A percentile compares a stretch with the other conserved stretches of the same genome.
Evolutionary conservation across 1,140 invertebrate genomes (phyloP).

Genomic region (Drosophila arizonae): DNA sequence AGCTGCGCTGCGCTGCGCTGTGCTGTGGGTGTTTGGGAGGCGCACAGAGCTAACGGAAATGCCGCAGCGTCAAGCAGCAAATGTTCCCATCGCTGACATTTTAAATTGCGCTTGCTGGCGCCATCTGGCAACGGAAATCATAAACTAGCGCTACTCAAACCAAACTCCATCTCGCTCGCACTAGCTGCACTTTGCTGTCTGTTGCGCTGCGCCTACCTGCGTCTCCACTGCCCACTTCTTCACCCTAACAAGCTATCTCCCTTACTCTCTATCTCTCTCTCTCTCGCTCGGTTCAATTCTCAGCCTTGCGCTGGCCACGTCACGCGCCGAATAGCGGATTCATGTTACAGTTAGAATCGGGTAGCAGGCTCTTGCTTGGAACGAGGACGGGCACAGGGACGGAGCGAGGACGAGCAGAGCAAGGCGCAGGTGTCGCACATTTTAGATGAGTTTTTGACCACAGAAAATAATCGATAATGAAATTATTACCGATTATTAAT

Average conservation of each 20-base stretch:
- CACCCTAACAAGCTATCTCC: neutral
- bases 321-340: slow-evolving; percentile 3
- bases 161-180: neutral
- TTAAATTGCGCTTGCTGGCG: slow-evolving; percentile 30
- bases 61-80: slow-evolving; percentile 42
- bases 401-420: neutral
- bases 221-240: neutral
- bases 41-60: slow-evolving; percentile 30
- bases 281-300: neutral
- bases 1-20: neutral
- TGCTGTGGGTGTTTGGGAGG: neutral
- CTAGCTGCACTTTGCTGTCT: neutral
- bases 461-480: slow-evolving; percentile 35
- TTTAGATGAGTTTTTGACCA: slow-evolving; percentile 28
- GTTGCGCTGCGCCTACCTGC: neutral
- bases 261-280: slow-evolving; percentile 5
- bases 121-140: slow-evolving; percentile 62
- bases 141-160: slow-evolving; percentile 22
- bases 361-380: neutral
- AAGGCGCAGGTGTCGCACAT: slow-evolving; percentile 21
- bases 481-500: slow-evolving; percentile 5
- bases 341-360: slow-evolving; percentile 30
- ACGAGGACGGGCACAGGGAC: neutral
- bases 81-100: slow-evolving; percentile 40
- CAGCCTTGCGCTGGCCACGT: slow-evolving; percentile 19